Conservation (phyloP, 2,888 invertebrate species). For the Sphaerophoria rueppellii region DNA sequence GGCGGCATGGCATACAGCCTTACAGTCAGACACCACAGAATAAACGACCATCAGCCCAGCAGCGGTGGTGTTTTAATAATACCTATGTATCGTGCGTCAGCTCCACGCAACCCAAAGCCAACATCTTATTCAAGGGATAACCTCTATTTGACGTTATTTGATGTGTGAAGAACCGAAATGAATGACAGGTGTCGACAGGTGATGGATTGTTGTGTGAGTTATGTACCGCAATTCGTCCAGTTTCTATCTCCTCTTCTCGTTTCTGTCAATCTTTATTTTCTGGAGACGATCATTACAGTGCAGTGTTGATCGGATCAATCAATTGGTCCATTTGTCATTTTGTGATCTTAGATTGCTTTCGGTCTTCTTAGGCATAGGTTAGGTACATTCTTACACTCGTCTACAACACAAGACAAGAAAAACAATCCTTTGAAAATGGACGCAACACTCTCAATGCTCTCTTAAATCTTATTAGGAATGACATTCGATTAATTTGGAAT, state of each 20-base stretch:
- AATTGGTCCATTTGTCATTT: not conserved
- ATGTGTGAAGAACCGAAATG: slow-evolving; percentile 75
- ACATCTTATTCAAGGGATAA: slow-evolving; percentile 69
- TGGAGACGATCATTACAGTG: slow-evolving; percentile 61
- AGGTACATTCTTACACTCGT: no score
- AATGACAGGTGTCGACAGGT: slow-evolving; percentile 82
- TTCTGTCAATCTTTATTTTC: slow-evolving; percentile 29
- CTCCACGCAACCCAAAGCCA: slow-evolving; percentile 64
- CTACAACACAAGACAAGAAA: slow-evolving; percentile 13
- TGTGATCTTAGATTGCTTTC: slow-evolving; percentile 19
- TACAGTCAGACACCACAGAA: slow-evolving; percentile 13
- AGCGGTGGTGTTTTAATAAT: slow-evolving; percentile 62
- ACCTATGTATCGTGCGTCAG: slow-evolving; percentile 69
- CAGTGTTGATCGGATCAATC: slow-evolving; percentile 48
- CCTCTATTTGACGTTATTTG: slow-evolving; percentile 71
- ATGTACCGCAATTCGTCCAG: slow-evolving; percentile 37
- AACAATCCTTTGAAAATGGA: slow-evolving; percentile 75
- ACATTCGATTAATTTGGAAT: slow-evolving; percentile 80
- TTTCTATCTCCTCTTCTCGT: slow-evolving; percentile 1
- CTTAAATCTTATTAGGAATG: slow-evolving; percentile 79
- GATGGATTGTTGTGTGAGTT: slow-evolving; percentile 78
- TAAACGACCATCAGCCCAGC: not conserved
- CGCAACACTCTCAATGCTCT: slow-evolving; percentile 75
- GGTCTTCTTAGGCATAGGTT: no score
- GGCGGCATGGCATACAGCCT: slow-evolving; percentile 57